Percentiles rank a stretch among this genome's conserved stretches.
Evolutionary conservation across 2,888 invertebrate genomes (phyloP).

Genomic region (Tipula unca): DNA sequence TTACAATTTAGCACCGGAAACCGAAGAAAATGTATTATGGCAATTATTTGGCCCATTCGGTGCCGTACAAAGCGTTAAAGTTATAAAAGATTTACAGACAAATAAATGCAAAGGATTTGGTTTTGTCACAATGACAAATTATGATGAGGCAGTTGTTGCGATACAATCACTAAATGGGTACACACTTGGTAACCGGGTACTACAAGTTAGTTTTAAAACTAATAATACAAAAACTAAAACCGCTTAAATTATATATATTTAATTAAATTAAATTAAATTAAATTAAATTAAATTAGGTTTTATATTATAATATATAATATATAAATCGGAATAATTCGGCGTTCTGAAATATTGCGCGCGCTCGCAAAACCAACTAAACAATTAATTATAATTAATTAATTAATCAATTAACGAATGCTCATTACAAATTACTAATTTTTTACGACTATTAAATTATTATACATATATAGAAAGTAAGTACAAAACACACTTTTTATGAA

Average conservation of each 20-base stretch:
- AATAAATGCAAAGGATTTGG: constrained; percentile 94
- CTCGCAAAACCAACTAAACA: background rate
- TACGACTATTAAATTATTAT: constrained; percentile 9
- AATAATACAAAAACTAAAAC: constrained; percentile 61
- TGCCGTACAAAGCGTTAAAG: constrained; percentile 88
- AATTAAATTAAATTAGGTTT: constrained; percentile 1
- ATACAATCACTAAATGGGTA: constrained; percentile 89
- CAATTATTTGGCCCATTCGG: constrained; percentile 91
- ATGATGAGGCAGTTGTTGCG: constrained; percentile 86
- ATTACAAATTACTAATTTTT: constrained; percentile 2
- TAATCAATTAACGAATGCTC: background rate
- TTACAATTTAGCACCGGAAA: constrained; percentile 86
- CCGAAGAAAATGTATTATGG: constrained; percentile 88
- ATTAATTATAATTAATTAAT: background rate
- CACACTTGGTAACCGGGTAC: constrained; percentile 79
- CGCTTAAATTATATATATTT: constrained; percentile 26
- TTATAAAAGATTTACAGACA: constrained; percentile 83
- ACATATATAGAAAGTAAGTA: constrained; percentile 14
- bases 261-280: background rate
- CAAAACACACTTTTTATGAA: background rate
- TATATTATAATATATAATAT: background rate
- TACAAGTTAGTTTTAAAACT: constrained; percentile 90
- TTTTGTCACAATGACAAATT: constrained; percentile 92
- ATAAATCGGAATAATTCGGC: background rate
- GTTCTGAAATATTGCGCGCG: background rate